Conservation (phyloP, 2,797 vertebrate species). For the Acipenser ruthenus region DNA sequence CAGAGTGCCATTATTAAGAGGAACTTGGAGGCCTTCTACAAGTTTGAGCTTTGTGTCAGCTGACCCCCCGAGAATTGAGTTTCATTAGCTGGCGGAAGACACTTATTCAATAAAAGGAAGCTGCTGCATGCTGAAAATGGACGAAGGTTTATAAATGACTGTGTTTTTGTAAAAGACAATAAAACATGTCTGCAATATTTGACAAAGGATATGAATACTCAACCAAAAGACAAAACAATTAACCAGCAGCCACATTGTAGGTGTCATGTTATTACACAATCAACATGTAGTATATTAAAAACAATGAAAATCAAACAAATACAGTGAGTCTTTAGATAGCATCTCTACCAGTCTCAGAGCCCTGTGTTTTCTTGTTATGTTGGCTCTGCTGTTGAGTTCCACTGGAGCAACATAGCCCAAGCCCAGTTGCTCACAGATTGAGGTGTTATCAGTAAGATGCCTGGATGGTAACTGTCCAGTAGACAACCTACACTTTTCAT, state of each 20-base stretch:
- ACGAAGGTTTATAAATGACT: constrained; percentile 17
- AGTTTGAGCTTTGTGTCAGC: constrained; percentile 23
- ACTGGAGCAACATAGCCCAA: neutral
- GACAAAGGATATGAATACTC: constrained; percentile 5
- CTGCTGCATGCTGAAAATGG: constrained; percentile 14
- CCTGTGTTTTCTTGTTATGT: neutral
- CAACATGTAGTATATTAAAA: too few relatives aligned
- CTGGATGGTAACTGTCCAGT: too few relatives aligned
- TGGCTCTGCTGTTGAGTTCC: neutral
- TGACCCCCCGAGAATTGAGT: constrained; percentile 19
- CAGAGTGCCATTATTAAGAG: constrained; percentile 21
- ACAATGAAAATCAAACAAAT: too few relatives aligned
- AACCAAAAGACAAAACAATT: neutral
- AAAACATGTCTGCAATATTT: neutral
- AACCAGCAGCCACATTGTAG: too few relatives aligned
- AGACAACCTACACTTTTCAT: too few relatives aligned
- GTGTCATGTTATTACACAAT: too few relatives aligned
- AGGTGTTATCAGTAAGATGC: too few relatives aligned
- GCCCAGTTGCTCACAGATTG: too few relatives aligned
- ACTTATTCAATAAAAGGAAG: constrained; percentile 19
- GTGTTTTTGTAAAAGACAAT: neutral
- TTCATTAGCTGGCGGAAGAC: constrained; percentile 17
- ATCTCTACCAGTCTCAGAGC: neutral
- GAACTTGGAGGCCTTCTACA: constrained; percentile 19
- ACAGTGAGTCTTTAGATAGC: too few relatives aligned